Evolutionary conservation across 2,888 invertebrate species (phyloP), one percentile per base, ranked within the genome.

Genomic region (Rhynchonema sp.): DNA sequence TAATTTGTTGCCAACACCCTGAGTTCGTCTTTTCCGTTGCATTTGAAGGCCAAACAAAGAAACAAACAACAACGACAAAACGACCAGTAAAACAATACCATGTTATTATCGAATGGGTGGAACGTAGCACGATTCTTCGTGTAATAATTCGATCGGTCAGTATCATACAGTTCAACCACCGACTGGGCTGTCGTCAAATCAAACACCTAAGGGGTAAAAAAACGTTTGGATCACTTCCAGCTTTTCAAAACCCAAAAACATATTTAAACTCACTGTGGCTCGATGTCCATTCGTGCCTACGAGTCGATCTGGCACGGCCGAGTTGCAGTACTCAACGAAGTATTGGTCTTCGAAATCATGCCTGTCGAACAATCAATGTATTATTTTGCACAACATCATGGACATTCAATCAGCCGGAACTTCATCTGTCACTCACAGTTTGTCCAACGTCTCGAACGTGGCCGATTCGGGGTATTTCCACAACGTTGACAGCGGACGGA

Each of bases 71-170:
- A 38, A 13, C 38, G 38, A 13, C 9, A 9, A 13, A 38, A 20
- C 9, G 9, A 38, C 38, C 13, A 38, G 9, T 13, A 38, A 20
- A 38, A 20, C 20, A 38, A 38, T 13, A 38, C 20, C 38, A 20
- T 9, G 9, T 38, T 78, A 69, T 92, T 90, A 73, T 96, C 94
- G 1, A 85, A 84, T 59, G 87, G 87, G 75, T 86, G 88, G 75
- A 91, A 92, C 1, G 90, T 90, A 1, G 96, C 94, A 58, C 86
- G 80, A 76, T 96, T 96, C 76, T 86, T 85, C 1, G 84, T 84
- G 76, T 96, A 98, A 73, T 86, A 84, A 77, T 96, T 96, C 62
- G 87, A 85, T 69, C 86, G 83, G 59, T 83, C 80, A 1, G 88
- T 87, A 63, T 77, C 75, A 30, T 82, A 82, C 55, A 94, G 79